A percentile compares a stretch with the other conserved stretches of the same genome.
Evolutionary conservation across 1,140 invertebrate genomes (phyloP).

Genomic region (Archivesica marissinica): DNA sequence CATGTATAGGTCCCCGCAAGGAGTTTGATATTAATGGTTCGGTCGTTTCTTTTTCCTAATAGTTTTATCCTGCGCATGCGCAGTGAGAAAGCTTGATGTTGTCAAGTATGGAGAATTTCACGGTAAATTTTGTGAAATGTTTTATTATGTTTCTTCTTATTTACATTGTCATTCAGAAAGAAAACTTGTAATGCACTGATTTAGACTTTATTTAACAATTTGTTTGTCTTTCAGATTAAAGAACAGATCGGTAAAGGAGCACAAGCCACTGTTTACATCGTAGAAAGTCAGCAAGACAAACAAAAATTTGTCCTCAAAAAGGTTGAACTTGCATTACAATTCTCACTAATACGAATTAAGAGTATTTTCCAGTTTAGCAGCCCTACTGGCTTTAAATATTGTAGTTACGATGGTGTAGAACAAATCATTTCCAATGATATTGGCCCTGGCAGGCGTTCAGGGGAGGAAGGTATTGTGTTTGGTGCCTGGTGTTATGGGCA

Average conservation of each 20-base stretch:
- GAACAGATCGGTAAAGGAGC: constrained; percentile 78
- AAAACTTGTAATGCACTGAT: neutral
- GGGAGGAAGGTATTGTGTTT: no score
- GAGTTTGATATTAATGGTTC: no score
- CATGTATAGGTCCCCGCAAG: no score
- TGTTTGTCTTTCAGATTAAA: constrained; percentile 71
- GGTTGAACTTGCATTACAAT: no score
- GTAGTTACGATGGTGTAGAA: no score
- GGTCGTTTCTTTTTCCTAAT: no score
- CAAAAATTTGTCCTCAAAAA: constrained; percentile 79
- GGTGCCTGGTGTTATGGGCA: no score
- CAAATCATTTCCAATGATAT: no score
- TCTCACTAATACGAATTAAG: no score
- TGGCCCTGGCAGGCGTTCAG: no score
- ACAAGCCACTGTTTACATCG: constrained; percentile 76
- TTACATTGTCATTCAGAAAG: neutral
- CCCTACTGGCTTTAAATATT: no score
- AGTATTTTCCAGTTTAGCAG: no score
- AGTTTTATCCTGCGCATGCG: constrained; percentile 76
- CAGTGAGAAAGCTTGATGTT: constrained; percentile 73
- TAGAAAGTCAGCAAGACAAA: constrained; percentile 70
- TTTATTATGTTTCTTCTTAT: neutral
- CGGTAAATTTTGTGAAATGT: constrained; percentile 59
- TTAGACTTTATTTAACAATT: neutral
- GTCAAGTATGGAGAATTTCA: constrained; percentile 80